Evolutionary conservation across 92 coral and sea anemone genomes (phyloP).

Genomic region (Parazoanthus swiftii): DNA sequence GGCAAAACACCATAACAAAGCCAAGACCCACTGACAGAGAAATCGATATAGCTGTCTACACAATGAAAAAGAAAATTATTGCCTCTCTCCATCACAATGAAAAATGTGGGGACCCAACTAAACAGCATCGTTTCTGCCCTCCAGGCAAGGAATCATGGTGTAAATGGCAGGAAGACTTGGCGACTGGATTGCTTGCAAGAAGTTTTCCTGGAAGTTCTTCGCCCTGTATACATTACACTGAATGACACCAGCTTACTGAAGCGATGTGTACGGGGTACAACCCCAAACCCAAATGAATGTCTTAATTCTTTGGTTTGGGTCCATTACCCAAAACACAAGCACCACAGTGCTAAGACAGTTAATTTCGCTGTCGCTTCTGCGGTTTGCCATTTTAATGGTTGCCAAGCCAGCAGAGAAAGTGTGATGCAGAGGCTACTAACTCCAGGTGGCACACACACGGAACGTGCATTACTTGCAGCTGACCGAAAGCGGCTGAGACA

Average conservation of each 20-base stretch:
- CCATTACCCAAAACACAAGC: too few relatives aligned
- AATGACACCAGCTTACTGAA: constrained; percentile 27
- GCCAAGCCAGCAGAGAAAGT: constrained; percentile 19
- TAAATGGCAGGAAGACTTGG: constrained; percentile 34
- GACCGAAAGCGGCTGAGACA: constrained; percentile 22
- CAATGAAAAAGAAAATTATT: background rate
- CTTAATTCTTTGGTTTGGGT: constrained; percentile 2
- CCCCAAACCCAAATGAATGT: too few relatives aligned
- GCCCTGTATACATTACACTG: constrained; percentile 35
- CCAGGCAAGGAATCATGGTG: constrained; percentile 38
- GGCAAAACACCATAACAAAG: constrained; percentile 50
- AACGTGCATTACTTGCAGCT: constrained; percentile 15
- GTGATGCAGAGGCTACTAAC: constrained; percentile 47
- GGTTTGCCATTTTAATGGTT: constrained; percentile 29
- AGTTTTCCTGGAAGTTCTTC: constrained; percentile 32
- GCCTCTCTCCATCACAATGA: constrained; percentile 27
- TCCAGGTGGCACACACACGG: constrained; percentile 36
- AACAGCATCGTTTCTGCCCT: constrained; percentile 19
- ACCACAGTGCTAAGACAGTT: too few relatives aligned
- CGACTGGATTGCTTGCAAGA: constrained; percentile 14
- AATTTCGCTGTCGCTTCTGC: constrained; percentile 25
- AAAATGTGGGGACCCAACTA: background rate
- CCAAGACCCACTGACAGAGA: constrained; percentile 16
- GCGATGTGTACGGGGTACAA: constrained; percentile 31
- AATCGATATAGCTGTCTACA: constrained; percentile 10